Evolutionary conservation across 2,888 invertebrate genomes (phyloP).

Genomic region (Polymixis lichenea): DNA sequence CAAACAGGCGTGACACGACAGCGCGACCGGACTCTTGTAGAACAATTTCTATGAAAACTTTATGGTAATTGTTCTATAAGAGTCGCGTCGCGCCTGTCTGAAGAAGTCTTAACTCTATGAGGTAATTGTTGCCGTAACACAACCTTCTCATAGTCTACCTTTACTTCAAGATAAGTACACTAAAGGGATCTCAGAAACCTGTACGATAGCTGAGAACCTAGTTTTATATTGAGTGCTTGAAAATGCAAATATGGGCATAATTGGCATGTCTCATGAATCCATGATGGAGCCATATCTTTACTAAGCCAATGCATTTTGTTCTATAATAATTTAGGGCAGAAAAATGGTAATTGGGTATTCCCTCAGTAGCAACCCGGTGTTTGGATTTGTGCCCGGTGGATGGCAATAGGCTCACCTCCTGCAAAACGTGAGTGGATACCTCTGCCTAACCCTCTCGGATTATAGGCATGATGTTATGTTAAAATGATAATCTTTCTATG

Average conservation of each 20-base stretch:
- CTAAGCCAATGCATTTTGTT: slow-evolving; percentile 25
- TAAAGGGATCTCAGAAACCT: slow-evolving; percentile 37
- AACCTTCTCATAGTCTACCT: slow-evolving; percentile 10
- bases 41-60: too few relatives aligned
- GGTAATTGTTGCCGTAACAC: slow-evolving; percentile 13
- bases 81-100: too few relatives aligned
- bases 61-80: too few relatives aligned
- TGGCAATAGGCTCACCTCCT: too few relatives aligned
- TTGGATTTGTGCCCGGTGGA: too few relatives aligned
- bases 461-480: too few relatives aligned
- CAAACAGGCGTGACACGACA: too few relatives aligned
- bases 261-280: slow-evolving; percentile 19
- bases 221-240: slow-evolving; percentile 39
- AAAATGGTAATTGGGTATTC: slow-evolving; percentile 25
- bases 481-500: slow-evolving; percentile 42
- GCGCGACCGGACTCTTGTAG: too few relatives aligned
- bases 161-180: slow-evolving; percentile 28
- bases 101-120: background rate
- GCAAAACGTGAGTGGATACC: too few relatives aligned
- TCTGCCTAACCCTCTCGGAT: too few relatives aligned
- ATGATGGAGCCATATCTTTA: slow-evolving; percentile 29
- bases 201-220: slow-evolving; percentile 35
- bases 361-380: too few relatives aligned
- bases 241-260: slow-evolving; percentile 53
- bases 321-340: slow-evolving; percentile 30